Evolutionary conservation across 1,140 invertebrate genomes (phyloP).

Genomic region (Trinorchestia longiramus): DNA sequence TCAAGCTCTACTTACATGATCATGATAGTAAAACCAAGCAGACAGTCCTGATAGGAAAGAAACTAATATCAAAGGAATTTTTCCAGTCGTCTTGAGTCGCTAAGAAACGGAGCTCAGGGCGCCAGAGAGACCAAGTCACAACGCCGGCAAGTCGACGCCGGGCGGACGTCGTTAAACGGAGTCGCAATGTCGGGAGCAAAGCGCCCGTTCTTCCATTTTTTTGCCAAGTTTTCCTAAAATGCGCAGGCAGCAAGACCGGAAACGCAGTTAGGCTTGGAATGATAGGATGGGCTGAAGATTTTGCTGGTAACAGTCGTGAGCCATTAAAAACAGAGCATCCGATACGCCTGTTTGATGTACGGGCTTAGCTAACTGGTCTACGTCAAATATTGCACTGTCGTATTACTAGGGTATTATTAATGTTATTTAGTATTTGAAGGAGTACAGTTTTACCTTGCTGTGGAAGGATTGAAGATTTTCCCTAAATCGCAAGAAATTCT

Average conservation of each 20-base stretch:
- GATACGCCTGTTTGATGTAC: neutral
- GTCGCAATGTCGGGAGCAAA: slow-evolving; percentile 24
- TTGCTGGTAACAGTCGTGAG: neutral
- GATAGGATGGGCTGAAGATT: neutral
- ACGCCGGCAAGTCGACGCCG: neutral
- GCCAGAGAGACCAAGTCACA: neutral
- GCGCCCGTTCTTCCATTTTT: neutral
- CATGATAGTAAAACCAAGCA: too few relatives aligned
- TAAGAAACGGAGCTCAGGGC: too few relatives aligned
- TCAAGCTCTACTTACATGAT: too few relatives aligned
- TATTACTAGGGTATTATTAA: neutral
- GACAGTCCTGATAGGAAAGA: too few relatives aligned
- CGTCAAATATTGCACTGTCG: neutral
- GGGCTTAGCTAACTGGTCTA: neutral
- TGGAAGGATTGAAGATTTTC: too few relatives aligned
- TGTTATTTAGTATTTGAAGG: neutral
- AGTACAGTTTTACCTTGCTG: neutral
- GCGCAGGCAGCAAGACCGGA: neutral
- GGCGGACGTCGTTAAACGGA: slow-evolving; percentile 31
- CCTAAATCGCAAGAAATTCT: too few relatives aligned
- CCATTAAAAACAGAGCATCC: neutral
- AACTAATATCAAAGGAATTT: too few relatives aligned
- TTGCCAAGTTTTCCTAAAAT: slow-evolving; percentile 1
- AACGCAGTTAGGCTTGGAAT: neutral
- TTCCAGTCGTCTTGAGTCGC: too few relatives aligned